These are phyloP conservation scores for Centroberyx gerrardi DNA, from an alignment of 2,797 vertebrate species.

Conservation along the genomic window DNA sequence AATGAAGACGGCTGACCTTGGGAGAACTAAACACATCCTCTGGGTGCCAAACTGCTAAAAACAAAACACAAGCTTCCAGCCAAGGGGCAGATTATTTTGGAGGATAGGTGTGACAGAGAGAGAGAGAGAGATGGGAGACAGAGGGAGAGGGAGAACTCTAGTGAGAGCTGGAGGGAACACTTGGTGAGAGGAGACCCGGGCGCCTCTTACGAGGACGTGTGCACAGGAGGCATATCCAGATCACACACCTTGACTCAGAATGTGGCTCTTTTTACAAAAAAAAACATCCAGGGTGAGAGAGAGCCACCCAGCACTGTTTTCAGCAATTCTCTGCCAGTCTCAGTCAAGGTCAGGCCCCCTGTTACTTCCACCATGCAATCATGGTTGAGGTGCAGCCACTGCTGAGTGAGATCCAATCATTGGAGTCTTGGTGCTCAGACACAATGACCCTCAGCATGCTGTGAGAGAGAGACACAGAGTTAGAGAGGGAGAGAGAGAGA, in stretches of 20 bases:
- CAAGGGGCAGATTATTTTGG: slow-evolving; percentile 62
- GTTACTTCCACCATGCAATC: slow-evolving; percentile 69
- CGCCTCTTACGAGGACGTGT: slow-evolving; percentile 16
- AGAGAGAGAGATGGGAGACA: slow-evolving; percentile 22
- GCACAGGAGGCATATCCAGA: slow-evolving; percentile 33
- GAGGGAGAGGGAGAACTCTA: slow-evolving; percentile 2
- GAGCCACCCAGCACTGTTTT: slow-evolving; percentile 47
- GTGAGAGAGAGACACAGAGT: not conserved
- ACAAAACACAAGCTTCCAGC: slow-evolving; percentile 66
- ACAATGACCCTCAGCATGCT: slow-evolving; percentile 21
- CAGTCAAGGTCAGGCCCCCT: slow-evolving; percentile 63
- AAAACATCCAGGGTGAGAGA: not conserved
- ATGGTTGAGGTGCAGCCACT: slow-evolving; percentile 46
- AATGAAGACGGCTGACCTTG: slow-evolving; percentile 79
- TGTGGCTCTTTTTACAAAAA: slow-evolving; percentile 7
- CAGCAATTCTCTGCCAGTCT: slow-evolving; percentile 43
- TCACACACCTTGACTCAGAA: slow-evolving; percentile 10
- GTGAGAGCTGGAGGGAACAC: not conserved
- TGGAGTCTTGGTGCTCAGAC: slow-evolving; percentile 51
- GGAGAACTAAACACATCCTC: slow-evolving; percentile 63
- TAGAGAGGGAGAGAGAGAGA: not conserved
- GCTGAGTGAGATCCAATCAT: slow-evolving; percentile 69
- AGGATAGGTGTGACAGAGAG: slow-evolving; percentile 54
- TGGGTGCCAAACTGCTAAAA: slow-evolving; percentile 69
- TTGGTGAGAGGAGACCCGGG: slow-evolving; percentile 20